Evolutionary conservation across 2,113 vertebrate genomes (phyloP), one percentile per base, ranked within the genome.

Genomic region (Oreochromis aureus): DNA sequence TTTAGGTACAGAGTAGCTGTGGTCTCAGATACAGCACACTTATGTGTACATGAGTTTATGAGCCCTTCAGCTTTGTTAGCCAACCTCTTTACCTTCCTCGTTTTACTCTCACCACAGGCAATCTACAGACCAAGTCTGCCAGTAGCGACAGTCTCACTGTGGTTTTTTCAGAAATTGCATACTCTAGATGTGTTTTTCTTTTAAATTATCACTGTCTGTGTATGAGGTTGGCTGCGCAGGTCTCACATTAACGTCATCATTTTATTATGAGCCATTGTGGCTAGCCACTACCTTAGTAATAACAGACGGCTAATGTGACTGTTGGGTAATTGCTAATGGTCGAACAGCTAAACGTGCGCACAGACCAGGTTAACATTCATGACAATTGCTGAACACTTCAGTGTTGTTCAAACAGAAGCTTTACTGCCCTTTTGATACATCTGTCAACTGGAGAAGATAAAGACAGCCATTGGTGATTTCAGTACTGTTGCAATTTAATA

Each of bases 361-460:
- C 12, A 0, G 5, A 16, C 22, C 39, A 73, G 66, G 66, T 46
- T 73, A 27, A 27, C 12, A 44, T 24, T 71, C 19, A 15, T 44
- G 66, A 71, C 13, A 44, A 71, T 22, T 24, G 12, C n/a, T 71
- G 39, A 44, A 41, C 36, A 71, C 63, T 24, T 71, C 36, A 71
- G 39, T 44, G 39, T 44, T 71, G n/a, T 0, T 71, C 39, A 44
- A 44, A 44, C n/a, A 24, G 66, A 44, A 71, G 39, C 63, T 41
- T 71, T 71, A 41, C 36, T 71, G 66, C 36, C n/a, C 66, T 24
- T 44, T 73, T 46, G 7, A 18, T 16, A 27, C 3, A 5, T 71
- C n/a, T 44, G 66, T 16, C 39, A 44, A 0, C 39, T 27, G 39
- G 66, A 24, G 66, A 24, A 71, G 0, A 4, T 16, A 10, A 44